Conservation (phyloP, 2,888 invertebrate genomes). For the Dichetophora obliterata region DNA sequence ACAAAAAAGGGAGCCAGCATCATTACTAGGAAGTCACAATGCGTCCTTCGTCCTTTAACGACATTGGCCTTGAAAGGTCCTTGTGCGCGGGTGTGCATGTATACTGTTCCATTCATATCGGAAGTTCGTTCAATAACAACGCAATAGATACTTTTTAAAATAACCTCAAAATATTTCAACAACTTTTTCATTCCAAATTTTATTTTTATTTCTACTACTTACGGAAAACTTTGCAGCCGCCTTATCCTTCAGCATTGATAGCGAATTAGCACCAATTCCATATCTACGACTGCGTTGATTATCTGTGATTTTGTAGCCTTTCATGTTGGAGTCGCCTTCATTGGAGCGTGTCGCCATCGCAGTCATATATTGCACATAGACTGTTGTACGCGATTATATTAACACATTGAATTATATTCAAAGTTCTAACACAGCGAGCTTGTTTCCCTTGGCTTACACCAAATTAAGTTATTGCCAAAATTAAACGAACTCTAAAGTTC, state of each 20-base stretch:
- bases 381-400: not conserved
- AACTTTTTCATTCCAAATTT: not conserved
- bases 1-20: slow-evolving; percentile 49
- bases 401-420: not conserved
- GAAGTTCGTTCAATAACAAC: slow-evolving; percentile 38
- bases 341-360: not conserved
- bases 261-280: slow-evolving; percentile 68
- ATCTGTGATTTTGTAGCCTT: slow-evolving; percentile 69
- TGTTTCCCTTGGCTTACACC: not conserved
- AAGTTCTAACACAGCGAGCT: not conserved
- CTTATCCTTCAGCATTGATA: slow-evolving; percentile 64
- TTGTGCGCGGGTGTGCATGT: not conserved
- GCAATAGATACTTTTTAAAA: slow-evolving; percentile 45
- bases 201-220: slow-evolving; percentile 49
- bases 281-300: slow-evolving; percentile 64
- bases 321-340: slow-evolving; percentile 50
- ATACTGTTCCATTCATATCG: not conserved
- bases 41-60: slow-evolving; percentile 45
- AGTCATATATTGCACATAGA: slow-evolving; percentile 5
- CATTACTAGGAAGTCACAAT: slow-evolving; percentile 42
- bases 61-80: slow-evolving; percentile 56
- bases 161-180: not conserved
- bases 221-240: slow-evolving; percentile 67
- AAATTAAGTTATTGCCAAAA: not conserved
- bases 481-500: not conserved